Base-by-base conservation (phyloP, 1,140 invertebrate species). In the Papilio polytes region DNA sequence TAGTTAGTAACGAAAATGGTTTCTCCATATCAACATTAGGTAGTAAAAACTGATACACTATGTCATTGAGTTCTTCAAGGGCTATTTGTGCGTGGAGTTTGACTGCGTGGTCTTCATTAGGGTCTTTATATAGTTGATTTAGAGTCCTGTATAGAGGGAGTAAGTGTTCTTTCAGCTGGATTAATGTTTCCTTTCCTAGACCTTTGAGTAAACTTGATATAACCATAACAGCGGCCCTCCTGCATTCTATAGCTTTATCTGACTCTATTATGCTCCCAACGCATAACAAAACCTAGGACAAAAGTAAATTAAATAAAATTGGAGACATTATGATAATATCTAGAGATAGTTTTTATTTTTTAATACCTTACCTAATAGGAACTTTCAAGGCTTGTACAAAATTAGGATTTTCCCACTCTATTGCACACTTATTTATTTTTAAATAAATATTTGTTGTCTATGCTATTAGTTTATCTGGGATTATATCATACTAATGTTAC, bases 211-310 rank as follows among this genome's bases (percentile, higher is more conserved):
- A 89, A 82, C 97, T 95, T 46, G 96, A 96, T 78, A 97, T 95
- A 12, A 98, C 96, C 88, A 98, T 94, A 9, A 98, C 97, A 31
- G 97, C 97, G n/a, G 98, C 98, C 86, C 97, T 95, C 80, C 98
- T 95, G 53, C 97, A 97, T 93, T 98, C 97, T 18, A 96, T 88
- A 41, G 95, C 95, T 85, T 96, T 96, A 87, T 98, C 98, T 9
- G 96, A 96, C 87, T 96, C 95, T 84, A 98, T 94, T 74, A 98
- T 96, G 82, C 94, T 95, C 82, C 96, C 95, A 51, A 98, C 96
- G 87, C 97, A 98, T 18, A 96, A 95, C 48, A 98, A 90, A 73
- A 98, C 95, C 97, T 98, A 78, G 95, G 92, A 85, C 78, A 59
- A 10, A 15, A 6, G 13, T 1, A 36, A 36, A 36, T 3, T 36